A percentile compares a stretch with the other conserved stretches of the same genome.
Evolutionary conservation across 2,797 vertebrate genomes (phyloP).

Genomic region (Protosalanx chinensis): DNA sequence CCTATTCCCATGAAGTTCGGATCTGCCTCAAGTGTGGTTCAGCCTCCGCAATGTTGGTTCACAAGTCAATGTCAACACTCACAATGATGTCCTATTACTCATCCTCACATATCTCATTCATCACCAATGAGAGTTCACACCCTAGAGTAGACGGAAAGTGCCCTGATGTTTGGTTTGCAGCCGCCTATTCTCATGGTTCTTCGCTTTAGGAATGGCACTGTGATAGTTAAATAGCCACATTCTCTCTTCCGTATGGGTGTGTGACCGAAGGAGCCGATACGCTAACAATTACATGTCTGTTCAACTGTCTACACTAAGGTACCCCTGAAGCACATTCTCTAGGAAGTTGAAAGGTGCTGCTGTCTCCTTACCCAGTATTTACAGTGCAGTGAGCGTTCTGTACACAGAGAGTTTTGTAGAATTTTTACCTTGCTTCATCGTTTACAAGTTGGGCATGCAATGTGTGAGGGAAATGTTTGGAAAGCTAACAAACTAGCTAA

Average conservation of each 20-base stretch:
- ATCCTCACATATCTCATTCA: slow-evolving; percentile 11
- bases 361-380: slow-evolving; percentile 12
- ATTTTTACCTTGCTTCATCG: not conserved
- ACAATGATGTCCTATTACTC: slow-evolving; percentile 13
- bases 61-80: slow-evolving; percentile 24
- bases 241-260: slow-evolving; percentile 38
- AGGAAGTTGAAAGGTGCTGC: slow-evolving; percentile 11
- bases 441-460: no score
- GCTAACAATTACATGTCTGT: slow-evolving; percentile 24
- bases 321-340: slow-evolving; percentile 21
- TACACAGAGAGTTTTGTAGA: slow-evolving; percentile 14
- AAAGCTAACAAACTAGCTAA: not conserved
- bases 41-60: slow-evolving; percentile 28
- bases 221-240: slow-evolving; percentile 33
- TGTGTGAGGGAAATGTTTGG: not conserved
- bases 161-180: slow-evolving; percentile 3
- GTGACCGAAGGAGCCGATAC: slow-evolving; percentile 22
- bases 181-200: not conserved
- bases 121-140: slow-evolving; percentile 12
- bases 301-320: slow-evolving; percentile 39
- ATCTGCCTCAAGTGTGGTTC: slow-evolving; percentile 25
- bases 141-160: not conserved
- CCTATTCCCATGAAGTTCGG: slow-evolving; percentile 19
- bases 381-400: slow-evolving; percentile 20
- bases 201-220: slow-evolving; percentile 38